Percentiles rank a stretch among this genome's conserved stretches.
Evolutionary conservation across 2,797 vertebrate species (phyloP).

Genomic region (Enteromius anoplus): DNA sequence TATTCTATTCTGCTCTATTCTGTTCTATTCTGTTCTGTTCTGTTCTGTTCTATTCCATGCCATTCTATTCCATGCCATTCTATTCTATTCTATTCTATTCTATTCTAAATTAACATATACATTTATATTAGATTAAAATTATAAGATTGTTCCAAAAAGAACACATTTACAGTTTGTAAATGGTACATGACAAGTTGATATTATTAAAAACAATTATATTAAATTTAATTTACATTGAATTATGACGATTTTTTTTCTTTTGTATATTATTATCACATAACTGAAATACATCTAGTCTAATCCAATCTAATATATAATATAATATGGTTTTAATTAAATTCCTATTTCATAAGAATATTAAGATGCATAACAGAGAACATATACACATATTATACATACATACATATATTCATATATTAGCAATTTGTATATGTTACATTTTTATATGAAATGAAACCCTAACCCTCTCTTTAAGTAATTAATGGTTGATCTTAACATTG

Average conservation of each 20-base stretch:
- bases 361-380: neutral
- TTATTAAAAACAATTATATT: neutral
- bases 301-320: neutral
- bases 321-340: neutral
- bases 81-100: too few species aligned
- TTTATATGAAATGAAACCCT: neutral
- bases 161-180: neutral
- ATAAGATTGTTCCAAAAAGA: neutral
- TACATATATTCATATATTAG: neutral
- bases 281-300: too few species aligned
- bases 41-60: too few species aligned
- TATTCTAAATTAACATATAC: neutral
- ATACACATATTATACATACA: too few species aligned
- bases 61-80: too few species aligned
- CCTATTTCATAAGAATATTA: neutral
- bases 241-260: neutral
- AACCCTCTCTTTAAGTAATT: neutral
- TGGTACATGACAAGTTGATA: neutral
- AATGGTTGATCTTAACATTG: neutral
- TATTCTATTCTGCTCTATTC: too few species aligned
- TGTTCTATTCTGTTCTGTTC: too few species aligned
- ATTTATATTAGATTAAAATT: too few species aligned
- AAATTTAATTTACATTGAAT: neutral
- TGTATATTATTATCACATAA: neutral
- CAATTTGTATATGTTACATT: neutral